Evolutionary conservation across 1,140 invertebrate genomes (phyloP), one percentile per base, ranked within the genome.

Genomic region (Chrysomallon squamiferum): DNA sequence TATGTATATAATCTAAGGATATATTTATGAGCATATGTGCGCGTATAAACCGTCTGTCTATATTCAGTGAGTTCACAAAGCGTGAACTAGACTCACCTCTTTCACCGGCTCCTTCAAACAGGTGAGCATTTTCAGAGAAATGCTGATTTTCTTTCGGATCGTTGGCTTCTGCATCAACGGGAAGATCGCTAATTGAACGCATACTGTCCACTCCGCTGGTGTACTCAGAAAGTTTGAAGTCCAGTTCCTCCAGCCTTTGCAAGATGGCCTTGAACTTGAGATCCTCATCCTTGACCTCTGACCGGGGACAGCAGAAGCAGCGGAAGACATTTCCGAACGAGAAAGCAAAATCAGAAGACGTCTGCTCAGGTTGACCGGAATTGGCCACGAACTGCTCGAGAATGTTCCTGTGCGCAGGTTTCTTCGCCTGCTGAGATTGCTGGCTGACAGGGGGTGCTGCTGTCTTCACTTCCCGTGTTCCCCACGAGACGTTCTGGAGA

Each of bases 401-500:
- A 20, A 63, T 41, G 22, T 65, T 63, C 54, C 33, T 62, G 41
- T 61, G 22, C n/a, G 33, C 15, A 0, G 22, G 5, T 27, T 59
- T 59, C 18, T 35, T n/a, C 35, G 30, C n/a, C 13, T 52, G 20
- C 20, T 52, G 29, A 25, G 7, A 6, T 15, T 33, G 43, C 6
- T 43, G 56, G 0, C 54, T 56, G 3, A 65, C 71, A 1, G 60
- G 54, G 20, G 66, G 27, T 18, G 32, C 47, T 41, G 60, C 54
- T 41, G 61, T 38, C 13, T 45, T 32, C 6, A 58, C 66, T 85
- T 83, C 96, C 93, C 66, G 94, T 86, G 0, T 95, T 95, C 35
- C 95, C 95, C 95, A 97, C 2, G 90, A 90, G 0, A 95, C 92
- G 72, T 93, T 92, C 80, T 96, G 93, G 78, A 96, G 88, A 79